These are phyloP conservation scores for Seriola aureovittata DNA, from an alignment of 2,113 vertebrate genomes.

Conservation along the genomic window DNA sequence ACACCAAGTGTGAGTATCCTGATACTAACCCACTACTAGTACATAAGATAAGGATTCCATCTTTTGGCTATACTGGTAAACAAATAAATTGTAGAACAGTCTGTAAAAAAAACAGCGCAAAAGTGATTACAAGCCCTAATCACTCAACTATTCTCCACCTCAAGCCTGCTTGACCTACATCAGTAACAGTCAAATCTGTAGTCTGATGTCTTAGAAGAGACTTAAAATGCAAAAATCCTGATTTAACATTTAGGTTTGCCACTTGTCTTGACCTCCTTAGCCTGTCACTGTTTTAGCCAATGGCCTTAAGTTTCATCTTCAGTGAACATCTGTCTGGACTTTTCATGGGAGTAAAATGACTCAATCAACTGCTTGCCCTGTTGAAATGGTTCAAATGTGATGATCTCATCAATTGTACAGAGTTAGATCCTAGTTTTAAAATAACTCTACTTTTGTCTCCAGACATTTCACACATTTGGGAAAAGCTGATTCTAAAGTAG, in stretches of 20 bases:
- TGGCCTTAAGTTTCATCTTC: constrained; percentile 53
- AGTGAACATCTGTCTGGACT: constrained; percentile 59
- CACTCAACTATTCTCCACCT: constrained; percentile 21
- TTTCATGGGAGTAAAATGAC: constrained; percentile 25
- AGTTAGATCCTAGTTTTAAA: constrained; percentile 1
- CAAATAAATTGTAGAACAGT: neutral
- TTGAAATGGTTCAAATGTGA: constrained; percentile 12
- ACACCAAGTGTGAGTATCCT: neutral
- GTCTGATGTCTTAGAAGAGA: constrained; percentile 41
- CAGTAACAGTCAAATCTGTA: constrained; percentile 41
- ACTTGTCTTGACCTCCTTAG: constrained; percentile 46
- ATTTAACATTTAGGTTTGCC: constrained; percentile 49
- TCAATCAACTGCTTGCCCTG: constrained; percentile 14
- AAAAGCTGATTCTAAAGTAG: constrained; percentile 2
- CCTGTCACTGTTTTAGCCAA: constrained; percentile 37
- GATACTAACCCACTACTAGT: neutral
- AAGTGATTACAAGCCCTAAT: constrained; percentile 24
- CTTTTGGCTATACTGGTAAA: neutral
- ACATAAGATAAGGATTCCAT: neutral
- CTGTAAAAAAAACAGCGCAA: neutral
- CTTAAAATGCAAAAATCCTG: constrained; percentile 56
- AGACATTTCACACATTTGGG: neutral
- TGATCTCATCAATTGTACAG: neutral
- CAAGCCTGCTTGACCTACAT: constrained; percentile 54
- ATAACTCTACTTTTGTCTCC: neutral